phyloP scores from a whole-genome alignment of 2,888 invertebrate species.

The Palloptera scutellata region DNA sequence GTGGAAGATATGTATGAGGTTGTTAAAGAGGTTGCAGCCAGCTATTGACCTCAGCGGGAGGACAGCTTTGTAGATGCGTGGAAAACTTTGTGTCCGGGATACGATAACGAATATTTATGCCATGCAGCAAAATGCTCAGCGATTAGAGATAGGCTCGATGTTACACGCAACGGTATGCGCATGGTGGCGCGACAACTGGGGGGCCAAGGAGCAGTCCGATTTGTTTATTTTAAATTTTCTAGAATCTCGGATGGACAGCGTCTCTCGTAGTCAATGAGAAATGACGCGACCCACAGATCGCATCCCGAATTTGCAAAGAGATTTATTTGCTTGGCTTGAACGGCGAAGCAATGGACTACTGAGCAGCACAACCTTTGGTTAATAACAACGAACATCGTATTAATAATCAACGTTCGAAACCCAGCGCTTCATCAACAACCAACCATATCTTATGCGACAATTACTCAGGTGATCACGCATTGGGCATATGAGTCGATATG shows the following conservation, averaged over 20 bases:
- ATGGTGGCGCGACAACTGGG: constrained; percentile 15
- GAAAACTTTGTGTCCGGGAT: no score
- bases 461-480: background rate
- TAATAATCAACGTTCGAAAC: no score
- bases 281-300: constrained; percentile 23
- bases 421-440: no score
- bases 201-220: constrained; percentile 2
- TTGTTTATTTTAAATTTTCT: constrained; percentile 18
- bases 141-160: constrained; percentile 14
- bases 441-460: background rate
- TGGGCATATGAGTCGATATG: constrained; percentile 15
- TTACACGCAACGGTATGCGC: constrained; percentile 22
- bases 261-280: constrained; percentile 21
- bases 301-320: constrained; percentile 17
- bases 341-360: constrained; percentile 10
- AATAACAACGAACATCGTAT: no score
- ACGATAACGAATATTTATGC: constrained; percentile 5
- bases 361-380: background rate
- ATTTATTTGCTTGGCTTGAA: constrained; percentile 22
- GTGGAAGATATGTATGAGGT: no score
- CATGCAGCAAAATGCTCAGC: constrained; percentile 18
- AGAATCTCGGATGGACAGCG: constrained; percentile 21
- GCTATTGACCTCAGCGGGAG: no score
- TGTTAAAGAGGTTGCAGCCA: no score
- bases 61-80: no score